phyloP scores from a whole-genome alignment of 1,140 invertebrate genomes.

The Homarus americanus region DNA sequence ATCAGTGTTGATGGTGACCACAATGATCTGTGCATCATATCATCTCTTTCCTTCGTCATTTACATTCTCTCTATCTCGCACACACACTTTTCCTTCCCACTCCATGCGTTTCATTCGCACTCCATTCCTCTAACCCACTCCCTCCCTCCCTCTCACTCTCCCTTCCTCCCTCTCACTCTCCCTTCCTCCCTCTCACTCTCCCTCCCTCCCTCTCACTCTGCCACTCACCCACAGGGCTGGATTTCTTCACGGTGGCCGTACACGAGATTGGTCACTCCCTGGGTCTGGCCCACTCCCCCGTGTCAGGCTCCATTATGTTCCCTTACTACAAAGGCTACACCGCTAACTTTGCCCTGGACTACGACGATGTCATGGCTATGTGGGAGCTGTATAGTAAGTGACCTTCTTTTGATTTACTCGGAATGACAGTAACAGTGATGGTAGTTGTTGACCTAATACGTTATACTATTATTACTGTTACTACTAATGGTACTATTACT shows the following conservation, averaged over 20 bases:
- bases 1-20: too few relatives aligned
- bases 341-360: constrained; percentile 88
- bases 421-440: neutral
- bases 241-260: constrained; percentile 93
- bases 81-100: neutral
- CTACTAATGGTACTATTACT: too few relatives aligned
- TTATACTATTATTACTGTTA: neutral
- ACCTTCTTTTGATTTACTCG: too few relatives aligned
- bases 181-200: neutral
- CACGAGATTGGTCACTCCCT: constrained; percentile 97
- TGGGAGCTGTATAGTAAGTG: constrained; percentile 75
- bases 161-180: neutral
- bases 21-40: too few relatives aligned
- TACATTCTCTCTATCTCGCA: neutral
- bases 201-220: neutral
- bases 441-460: too few relatives aligned
- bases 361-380: constrained; percentile 85
- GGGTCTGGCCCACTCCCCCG: constrained; percentile 93
- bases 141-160: neutral
- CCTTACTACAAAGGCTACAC: constrained; percentile 96
- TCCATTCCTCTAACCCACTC: neutral
- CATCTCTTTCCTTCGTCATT: too few relatives aligned
- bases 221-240: constrained; percentile 82
- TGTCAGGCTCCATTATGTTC: constrained; percentile 93
- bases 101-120: neutral